Base-by-base conservation (phyloP, 1,140 invertebrate genomes). In the Phocides pigmalion region DNA sequence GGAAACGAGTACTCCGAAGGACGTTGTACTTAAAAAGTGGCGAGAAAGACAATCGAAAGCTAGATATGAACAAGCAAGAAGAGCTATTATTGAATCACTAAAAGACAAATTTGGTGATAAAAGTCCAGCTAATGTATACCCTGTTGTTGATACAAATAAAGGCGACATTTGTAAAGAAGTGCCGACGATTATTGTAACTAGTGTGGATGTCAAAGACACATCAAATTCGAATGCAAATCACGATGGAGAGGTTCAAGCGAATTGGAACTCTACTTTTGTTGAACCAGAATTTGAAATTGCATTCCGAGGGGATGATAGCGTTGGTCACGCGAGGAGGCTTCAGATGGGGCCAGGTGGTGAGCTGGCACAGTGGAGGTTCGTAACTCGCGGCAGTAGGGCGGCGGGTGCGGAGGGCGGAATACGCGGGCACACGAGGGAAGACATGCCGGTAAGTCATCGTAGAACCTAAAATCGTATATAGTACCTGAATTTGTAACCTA, bases 161-260 rank as follows among this genome's bases (percentile, higher is more conserved):
- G 76, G 72, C 68, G 73, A 64, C 72, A 74, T 68, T 82, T 47
- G 64, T 66, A 75, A 72, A 75, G 72, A 71, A 72, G 68, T 75
- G 53, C 68, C 76, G 17, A 61, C 68, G 62, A 81, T 80, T 72
- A 80, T 77, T 70, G 81, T 80, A 76, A 81, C 69, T 64, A 81
- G 74, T 84, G 84, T 83, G 81, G 82, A 88, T 81, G 80, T 77
- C 76, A 81, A 87, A 84, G 84, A 81, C 76, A 83, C 81, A 82
- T 87, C 87, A 88, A 87, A 88, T 86, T 79, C 71, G 79, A 90
- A 84, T 85, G 72, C 74, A 77, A 79, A 82, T 79, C 69, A 68
- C 53, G 73, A 73, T 17, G 56, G 17, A 28, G 53, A 5, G 0
- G 17, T 22, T 14, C 66, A 72, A 74, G 22, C 49, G 50, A 74